These are phyloP conservation scores for Triplophysa siluroides DNA, from an alignment of 2,113 vertebrate species.

Conservation along the genomic window DNA sequence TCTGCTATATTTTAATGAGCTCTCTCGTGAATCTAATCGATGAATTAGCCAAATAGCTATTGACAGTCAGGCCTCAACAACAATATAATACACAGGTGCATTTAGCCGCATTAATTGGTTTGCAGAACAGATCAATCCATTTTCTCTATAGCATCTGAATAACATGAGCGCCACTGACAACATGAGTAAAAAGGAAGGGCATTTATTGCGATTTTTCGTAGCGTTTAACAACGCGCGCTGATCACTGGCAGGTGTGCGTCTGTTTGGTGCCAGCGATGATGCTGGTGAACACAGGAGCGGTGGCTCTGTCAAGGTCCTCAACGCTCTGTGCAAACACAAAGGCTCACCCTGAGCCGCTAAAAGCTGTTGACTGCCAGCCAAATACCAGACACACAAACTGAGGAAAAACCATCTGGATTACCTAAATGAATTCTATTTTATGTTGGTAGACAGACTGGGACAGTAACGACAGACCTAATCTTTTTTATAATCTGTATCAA, in stretches of 20 bases:
- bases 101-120: slow-evolving; percentile 51
- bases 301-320: slow-evolving; percentile 42
- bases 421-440: slow-evolving; percentile 55
- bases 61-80: slow-evolving; percentile 39
- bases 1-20: slow-evolving; percentile 35
- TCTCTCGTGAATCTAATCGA: slow-evolving; percentile 41
- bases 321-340: slow-evolving; percentile 49
- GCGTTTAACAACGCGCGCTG: slow-evolving; percentile 30
- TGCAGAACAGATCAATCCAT: slow-evolving; percentile 46
- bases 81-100: slow-evolving; percentile 40
- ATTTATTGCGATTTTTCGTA: slow-evolving; percentile 32
- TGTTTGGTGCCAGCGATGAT: slow-evolving; percentile 15
- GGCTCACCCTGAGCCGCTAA: slow-evolving; percentile 38
- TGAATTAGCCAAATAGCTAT: slow-evolving; percentile 48
- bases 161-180: slow-evolving; percentile 17
- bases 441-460: slow-evolving; percentile 65
- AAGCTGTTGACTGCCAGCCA: slow-evolving; percentile 45
- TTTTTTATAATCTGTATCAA: slow-evolving; percentile 68
- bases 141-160: neutral
- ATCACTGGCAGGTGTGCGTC: slow-evolving; percentile 43
- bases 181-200: slow-evolving; percentile 14
- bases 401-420: slow-evolving; percentile 54
- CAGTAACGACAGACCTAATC: slow-evolving; percentile 66
- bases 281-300: slow-evolving; percentile 25
- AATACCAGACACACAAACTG: slow-evolving; percentile 40